These are phyloP conservation scores for Catharus fuscescens DNA, from an alignment of 2,113 vertebrate species.

Conservation along the genomic window DNA sequence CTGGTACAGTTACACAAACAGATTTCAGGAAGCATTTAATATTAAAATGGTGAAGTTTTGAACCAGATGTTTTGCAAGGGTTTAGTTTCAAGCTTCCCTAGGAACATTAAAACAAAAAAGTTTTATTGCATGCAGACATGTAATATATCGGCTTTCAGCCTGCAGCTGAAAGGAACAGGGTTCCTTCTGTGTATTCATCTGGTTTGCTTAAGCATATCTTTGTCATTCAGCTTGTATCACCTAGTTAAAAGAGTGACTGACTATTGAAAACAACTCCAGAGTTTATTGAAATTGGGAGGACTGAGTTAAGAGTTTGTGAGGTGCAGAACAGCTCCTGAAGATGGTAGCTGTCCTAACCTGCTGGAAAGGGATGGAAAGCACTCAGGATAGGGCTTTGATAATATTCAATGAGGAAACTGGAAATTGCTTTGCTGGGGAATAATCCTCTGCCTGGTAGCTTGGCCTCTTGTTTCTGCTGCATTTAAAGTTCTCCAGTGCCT, in stretches of 20 bases:
- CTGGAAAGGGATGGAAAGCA: background rate
- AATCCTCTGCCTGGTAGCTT: background rate
- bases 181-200: constrained; percentile 25
- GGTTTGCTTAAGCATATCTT: constrained; percentile 6
- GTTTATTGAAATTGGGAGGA: background rate
- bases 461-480: background rate
- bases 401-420: background rate
- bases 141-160: constrained; percentile 33
- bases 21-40: constrained; percentile 62
- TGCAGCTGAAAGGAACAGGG: constrained; percentile 6
- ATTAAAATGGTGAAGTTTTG: constrained; percentile 51
- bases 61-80: constrained; percentile 49
- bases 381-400: background rate
- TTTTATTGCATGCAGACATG: constrained; percentile 47
- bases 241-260: background rate
- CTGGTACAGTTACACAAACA: constrained; percentile 27
- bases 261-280: background rate
- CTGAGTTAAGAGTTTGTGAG: background rate
- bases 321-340: background rate
- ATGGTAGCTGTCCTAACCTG: background rate
- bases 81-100: constrained; percentile 54
- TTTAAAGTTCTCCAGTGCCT: background rate
- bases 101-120: constrained; percentile 41
- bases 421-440: background rate
- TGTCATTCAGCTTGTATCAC: background rate